These are phyloP conservation scores for Metacarcinus magister DNA, from an alignment of 2,888 invertebrate genomes.

Conservation along the genomic window DNA sequence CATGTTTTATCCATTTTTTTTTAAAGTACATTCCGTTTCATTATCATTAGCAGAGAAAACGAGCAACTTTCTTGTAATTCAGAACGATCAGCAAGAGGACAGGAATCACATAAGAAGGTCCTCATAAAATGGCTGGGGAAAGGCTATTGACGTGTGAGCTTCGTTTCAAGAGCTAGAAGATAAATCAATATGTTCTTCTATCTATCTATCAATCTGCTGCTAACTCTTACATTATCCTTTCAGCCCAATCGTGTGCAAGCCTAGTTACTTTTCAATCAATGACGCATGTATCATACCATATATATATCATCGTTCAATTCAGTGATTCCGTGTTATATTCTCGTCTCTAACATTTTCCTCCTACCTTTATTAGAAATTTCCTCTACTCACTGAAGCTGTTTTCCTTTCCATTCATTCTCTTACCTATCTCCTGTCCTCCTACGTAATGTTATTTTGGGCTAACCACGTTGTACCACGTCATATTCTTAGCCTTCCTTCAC, in stretches of 20 bases:
- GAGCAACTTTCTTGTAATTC: neutral
- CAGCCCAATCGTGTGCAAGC: neutral
- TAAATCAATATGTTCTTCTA: neutral
- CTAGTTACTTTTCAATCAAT: neutral
- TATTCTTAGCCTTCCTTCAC: neutral
- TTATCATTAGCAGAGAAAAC: too few species aligned
- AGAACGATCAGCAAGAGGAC: neutral
- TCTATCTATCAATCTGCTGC: neutral
- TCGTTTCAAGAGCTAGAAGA: neutral
- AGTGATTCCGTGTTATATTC: neutral
- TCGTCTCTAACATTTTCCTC: neutral
- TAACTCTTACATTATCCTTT: neutral
- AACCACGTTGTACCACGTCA: neutral
- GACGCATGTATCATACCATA: neutral
- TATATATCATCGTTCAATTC: neutral
- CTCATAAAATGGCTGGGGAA: neutral
- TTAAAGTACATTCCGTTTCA: too few species aligned
- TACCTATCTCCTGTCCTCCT: neutral
- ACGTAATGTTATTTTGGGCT: neutral
- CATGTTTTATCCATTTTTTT: too few species aligned
- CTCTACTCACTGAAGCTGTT: neutral
- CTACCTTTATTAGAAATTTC: neutral
- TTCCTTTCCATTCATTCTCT: neutral
- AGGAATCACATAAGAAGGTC: neutral
- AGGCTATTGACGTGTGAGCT: neutral